Evolutionary conservation across 2,113 vertebrate genomes (phyloP).

Genomic region (Alethe castanea): DNA sequence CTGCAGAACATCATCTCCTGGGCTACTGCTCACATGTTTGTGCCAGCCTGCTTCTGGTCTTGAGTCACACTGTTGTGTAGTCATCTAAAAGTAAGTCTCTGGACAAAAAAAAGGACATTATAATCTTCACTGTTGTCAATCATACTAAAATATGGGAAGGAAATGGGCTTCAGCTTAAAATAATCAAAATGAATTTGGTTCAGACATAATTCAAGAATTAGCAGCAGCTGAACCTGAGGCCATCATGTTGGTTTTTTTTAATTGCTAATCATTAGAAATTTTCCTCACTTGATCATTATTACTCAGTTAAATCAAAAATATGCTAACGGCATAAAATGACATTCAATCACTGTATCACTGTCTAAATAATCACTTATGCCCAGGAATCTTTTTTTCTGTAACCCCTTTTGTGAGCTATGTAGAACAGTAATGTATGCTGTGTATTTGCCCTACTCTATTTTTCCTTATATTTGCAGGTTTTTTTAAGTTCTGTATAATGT

Average conservation of each 20-base stretch:
- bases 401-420: background rate
- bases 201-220: background rate
- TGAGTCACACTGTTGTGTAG: background rate
- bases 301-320: conserved; percentile 28
- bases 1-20: background rate
- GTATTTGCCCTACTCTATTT: background rate
- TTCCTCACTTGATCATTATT: background rate
- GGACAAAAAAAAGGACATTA: background rate
- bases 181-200: background rate
- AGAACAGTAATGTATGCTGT: background rate
- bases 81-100: background rate
- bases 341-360: background rate
- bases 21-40: background rate
- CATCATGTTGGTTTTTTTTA: background rate
- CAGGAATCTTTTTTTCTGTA: background rate
- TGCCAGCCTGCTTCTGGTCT: background rate
- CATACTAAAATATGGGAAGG: background rate
- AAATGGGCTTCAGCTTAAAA: background rate
- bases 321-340: background rate
- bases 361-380: background rate
- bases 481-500: background rate
- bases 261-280: conserved; percentile 28
- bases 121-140: background rate
- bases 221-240: background rate
- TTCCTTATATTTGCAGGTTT: background rate